Conservation (phyloP, 2,113 vertebrate species). For the Rana temporaria region DNA sequence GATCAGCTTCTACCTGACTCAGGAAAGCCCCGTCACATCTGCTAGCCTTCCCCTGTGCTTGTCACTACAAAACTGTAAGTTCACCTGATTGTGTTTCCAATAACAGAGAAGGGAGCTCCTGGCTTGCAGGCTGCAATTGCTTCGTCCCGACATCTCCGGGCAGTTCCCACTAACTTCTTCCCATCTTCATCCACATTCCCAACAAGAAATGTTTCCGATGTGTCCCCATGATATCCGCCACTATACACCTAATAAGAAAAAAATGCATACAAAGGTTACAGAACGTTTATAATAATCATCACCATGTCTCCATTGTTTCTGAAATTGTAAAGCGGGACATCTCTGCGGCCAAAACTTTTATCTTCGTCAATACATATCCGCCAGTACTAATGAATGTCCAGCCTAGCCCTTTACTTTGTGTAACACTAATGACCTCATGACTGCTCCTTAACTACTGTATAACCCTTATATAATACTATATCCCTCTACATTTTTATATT, state of each 20-base stretch:
- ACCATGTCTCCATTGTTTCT: no score
- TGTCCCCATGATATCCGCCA: constrained; percentile 96
- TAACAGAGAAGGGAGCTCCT: constrained; percentile 86
- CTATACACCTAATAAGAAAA: constrained; percentile 85
- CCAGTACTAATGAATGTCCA: no score
- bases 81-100: constrained; percentile 97
- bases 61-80: constrained; percentile 71
- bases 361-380: no score
- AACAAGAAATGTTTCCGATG: constrained; percentile 94
- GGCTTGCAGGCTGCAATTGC: constrained; percentile 90
- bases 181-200: constrained; percentile 88
- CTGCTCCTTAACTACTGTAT: no score
- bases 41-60: constrained; percentile 80
- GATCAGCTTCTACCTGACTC: constrained; percentile 85
- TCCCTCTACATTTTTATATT: no score
- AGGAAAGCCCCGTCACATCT: constrained; percentile 86
- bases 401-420: no score
- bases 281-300: neutral
- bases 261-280: neutral
- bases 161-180: constrained; percentile 82
- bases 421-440: no score
- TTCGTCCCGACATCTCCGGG: constrained; percentile 90
- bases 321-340: no score
- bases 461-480: no score
- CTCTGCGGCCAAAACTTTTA: no score